Conservation (phyloP, 2,113 vertebrate species). For the Xiphophorus couchianus region DNA sequence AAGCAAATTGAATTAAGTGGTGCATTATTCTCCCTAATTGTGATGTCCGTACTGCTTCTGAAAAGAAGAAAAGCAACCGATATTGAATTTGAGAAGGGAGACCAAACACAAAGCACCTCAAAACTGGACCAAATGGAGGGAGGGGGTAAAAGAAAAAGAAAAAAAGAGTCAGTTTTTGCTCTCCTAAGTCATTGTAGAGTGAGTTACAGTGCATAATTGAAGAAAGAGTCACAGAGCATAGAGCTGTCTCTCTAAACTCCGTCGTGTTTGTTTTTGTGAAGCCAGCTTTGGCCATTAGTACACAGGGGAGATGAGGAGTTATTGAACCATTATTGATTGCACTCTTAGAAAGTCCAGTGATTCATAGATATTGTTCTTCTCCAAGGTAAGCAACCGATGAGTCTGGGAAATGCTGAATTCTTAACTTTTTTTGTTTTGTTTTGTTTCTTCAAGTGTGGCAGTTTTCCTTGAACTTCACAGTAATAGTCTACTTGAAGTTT, state of each 20-base stretch:
- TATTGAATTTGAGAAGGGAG: slow-evolving; percentile 50
- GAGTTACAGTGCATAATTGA: slow-evolving; percentile 39
- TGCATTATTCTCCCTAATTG: slow-evolving; percentile 71
- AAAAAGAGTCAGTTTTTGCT: slow-evolving; percentile 44
- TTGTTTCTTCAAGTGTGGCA: slow-evolving; percentile 3
- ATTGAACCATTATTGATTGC: slow-evolving; percentile 72
- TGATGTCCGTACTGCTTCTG: slow-evolving; percentile 52
- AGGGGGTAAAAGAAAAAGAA: background rate
- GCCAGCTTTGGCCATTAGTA: slow-evolving; percentile 58
- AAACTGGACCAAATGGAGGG: slow-evolving; percentile 23
- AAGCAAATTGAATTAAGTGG: slow-evolving; percentile 77
- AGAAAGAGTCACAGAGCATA: slow-evolving; percentile 26
- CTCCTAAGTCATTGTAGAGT: slow-evolving; percentile 32
- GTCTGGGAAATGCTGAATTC: slow-evolving; percentile 33
- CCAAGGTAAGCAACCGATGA: slow-evolving; percentile 66
- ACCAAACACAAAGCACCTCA: slow-evolving; percentile 35
- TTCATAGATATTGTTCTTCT: slow-evolving; percentile 68
- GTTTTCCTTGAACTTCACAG: slow-evolving; percentile 16
- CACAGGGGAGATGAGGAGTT: slow-evolving; percentile 60
- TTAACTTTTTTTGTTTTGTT: slow-evolving; percentile 25
- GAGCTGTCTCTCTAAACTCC: slow-evolving; percentile 36
- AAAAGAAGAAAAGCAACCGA: slow-evolving; percentile 31
- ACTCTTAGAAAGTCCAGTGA: slow-evolving; percentile 59
- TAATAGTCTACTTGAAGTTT: background rate
- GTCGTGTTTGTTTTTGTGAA: slow-evolving; percentile 65